These are phyloP conservation scores for Mustelus asterias DNA, from an alignment of 2,113 vertebrate species.

Conservation along the genomic window DNA sequence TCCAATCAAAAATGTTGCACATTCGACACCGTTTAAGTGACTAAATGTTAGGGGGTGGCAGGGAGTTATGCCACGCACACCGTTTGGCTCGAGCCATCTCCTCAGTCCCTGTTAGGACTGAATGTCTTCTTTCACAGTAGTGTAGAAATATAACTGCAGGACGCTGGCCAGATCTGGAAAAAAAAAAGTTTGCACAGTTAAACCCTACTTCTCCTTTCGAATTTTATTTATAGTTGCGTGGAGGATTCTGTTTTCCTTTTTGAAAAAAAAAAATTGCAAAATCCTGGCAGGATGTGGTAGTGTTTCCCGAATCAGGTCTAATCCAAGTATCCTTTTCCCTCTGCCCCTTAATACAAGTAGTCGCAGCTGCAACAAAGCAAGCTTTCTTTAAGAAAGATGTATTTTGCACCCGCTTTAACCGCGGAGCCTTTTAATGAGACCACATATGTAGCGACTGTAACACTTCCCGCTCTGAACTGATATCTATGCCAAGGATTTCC, in stretches of 20 bases:
- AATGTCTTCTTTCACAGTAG: slow-evolving; percentile 23
- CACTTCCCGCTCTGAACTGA: background rate
- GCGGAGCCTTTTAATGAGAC: background rate
- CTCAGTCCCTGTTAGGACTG: background rate
- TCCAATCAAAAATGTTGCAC: background rate
- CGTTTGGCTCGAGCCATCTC: background rate
- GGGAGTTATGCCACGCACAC: background rate
- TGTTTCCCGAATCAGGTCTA: background rate
- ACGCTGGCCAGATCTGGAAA: background rate
- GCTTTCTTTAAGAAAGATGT: background rate
- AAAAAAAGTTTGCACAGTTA: background rate
- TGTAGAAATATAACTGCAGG: background rate
- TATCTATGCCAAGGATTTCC: background rate
- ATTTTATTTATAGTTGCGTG: slow-evolving; percentile 15
- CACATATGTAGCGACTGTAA: slow-evolving; percentile 4
- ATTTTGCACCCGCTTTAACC: background rate
- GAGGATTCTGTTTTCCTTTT: background rate
- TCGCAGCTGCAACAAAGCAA: background rate
- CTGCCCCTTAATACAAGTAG: background rate
- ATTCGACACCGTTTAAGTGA: background rate
- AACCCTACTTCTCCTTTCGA: background rate
- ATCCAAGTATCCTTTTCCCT: background rate
- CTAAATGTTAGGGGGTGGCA: background rate
- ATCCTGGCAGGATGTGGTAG: slow-evolving; percentile 9
- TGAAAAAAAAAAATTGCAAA: background rate